Conservation (phyloP, 2,888 invertebrate genomes). For the Pollenia amentaria region DNA sequence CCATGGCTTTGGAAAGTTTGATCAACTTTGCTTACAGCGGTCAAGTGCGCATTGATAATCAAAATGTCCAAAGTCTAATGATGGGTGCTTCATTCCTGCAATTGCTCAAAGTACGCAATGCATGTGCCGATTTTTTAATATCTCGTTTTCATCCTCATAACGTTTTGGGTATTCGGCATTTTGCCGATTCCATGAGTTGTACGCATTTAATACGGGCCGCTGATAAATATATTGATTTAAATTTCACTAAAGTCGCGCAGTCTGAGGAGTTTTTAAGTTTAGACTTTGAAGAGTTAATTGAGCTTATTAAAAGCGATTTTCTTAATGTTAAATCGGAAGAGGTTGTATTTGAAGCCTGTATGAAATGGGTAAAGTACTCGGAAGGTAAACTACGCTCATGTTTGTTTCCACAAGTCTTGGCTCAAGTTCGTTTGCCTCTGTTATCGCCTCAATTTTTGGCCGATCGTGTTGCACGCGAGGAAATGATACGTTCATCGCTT, state of each 20-base stretch:
- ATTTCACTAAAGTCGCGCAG: conserved; percentile 91
- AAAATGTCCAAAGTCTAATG: conserved; percentile 93
- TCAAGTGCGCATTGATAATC: conserved; percentile 89
- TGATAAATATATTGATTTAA: conserved; percentile 89
- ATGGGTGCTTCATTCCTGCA: conserved; percentile 94
- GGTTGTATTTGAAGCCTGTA: conserved; percentile 93
- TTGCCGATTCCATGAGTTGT: conserved; percentile 92
- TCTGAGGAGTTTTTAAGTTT: conserved; percentile 90
- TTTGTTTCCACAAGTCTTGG: conserved; percentile 89
- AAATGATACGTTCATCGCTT: conserved; percentile 90
- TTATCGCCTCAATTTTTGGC: conserved; percentile 92
- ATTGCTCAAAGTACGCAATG: conserved; percentile 91
- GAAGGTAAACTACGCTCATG: conserved; percentile 85
- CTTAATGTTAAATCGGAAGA: conserved; percentile 91
- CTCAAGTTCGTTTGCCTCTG: conserved; percentile 91
- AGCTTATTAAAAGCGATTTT: conserved; percentile 90
- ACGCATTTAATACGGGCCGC: conserved; percentile 89
- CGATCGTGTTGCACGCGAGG: conserved; percentile 92
- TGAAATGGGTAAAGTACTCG: conserved; percentile 91
- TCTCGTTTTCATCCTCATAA: conserved; percentile 92
- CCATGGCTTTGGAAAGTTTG: conserved; percentile 92
- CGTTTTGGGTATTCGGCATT: conserved; percentile 91
- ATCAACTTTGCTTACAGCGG: conserved; percentile 95
- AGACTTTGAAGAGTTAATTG: conserved; percentile 87
- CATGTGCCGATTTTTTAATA: conserved; percentile 92